Conservation (phyloP, 35 echinoderm and acorn worm species). For the Diadema setosum region DNA sequence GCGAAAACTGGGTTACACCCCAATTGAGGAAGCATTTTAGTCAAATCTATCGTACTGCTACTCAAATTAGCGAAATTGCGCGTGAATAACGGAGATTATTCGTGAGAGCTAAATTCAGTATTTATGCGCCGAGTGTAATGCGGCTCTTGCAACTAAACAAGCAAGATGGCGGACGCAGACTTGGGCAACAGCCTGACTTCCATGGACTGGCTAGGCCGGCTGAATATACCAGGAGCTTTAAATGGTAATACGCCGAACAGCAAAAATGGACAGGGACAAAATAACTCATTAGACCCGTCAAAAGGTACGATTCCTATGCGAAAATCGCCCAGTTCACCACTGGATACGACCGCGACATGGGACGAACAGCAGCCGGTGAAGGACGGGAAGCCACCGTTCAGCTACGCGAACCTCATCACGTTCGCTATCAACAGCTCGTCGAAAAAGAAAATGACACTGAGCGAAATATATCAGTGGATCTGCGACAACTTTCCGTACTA, state of each 20-base stretch:
- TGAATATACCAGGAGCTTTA: constrained; percentile 70
- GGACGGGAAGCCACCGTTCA: constrained; percentile 96
- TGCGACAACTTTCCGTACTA: constrained; percentile 99
- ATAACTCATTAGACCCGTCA: constrained; percentile 58
- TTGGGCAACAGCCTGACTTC: constrained; percentile 93
- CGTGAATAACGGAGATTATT: not conserved
- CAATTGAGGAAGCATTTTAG: not conserved
- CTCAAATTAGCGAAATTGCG: not conserved
- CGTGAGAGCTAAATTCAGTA: not conserved
- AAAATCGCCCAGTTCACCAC: constrained; percentile 94
- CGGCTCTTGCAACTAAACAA: constrained; percentile 40
- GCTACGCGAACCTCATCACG: constrained; percentile 97
- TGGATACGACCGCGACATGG: constrained; percentile 81
- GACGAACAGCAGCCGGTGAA: constrained; percentile 87
- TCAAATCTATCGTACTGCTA: not conserved
- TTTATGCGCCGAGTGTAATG: constrained; percentile 53
- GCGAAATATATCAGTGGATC: constrained; percentile 99
- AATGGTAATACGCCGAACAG: constrained; percentile 45
- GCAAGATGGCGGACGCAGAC: constrained; percentile 94
- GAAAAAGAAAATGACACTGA: constrained; percentile 98
- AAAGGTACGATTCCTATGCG: constrained; percentile 94
- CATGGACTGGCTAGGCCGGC: constrained; percentile 94
- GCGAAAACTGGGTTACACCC: not conserved
- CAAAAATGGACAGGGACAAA: constrained; percentile 60
- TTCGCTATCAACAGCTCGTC: constrained; percentile 99